Percentiles rank a stretch among this genome's conserved stretches.
Conservation (phyloP, 2,888 invertebrate genomes). For the Stomorhina lunata region DNA sequence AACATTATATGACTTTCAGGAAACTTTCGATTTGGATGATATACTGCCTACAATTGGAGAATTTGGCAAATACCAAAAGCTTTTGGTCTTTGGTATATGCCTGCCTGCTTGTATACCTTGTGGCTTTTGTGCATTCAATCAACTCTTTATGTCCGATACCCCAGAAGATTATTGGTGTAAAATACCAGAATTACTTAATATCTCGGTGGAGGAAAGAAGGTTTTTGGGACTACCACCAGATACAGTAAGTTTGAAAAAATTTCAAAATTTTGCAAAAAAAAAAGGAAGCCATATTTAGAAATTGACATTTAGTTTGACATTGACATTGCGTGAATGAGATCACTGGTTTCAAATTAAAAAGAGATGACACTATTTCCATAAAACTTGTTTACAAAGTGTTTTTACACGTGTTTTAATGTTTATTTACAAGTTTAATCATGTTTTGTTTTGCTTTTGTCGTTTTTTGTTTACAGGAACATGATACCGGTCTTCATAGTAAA, state of each 20-base stretch:
- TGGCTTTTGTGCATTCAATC: conserved; percentile 95
- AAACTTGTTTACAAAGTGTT: conserved; percentile 33
- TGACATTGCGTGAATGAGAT: conserved; percentile 56
- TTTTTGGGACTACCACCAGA: conserved; percentile 84
- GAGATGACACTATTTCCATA: neutral
- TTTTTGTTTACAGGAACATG: conserved; percentile 71
- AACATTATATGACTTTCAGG: conserved; percentile 68
- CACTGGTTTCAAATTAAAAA: neutral
- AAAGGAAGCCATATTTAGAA: conserved; percentile 65
- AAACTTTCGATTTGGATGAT: conserved; percentile 89
- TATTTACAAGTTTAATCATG: too few relatives aligned
- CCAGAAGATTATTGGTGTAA: conserved; percentile 93
- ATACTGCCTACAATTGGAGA: conserved; percentile 92
- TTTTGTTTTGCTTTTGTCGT: conserved; percentile 9
- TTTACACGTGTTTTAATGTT: too few relatives aligned
- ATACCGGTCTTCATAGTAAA: conserved; percentile 83
- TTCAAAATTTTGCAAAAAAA: neutral
- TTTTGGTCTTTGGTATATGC: conserved; percentile 91
- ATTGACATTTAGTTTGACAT: conserved; percentile 48
- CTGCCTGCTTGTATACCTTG: conserved; percentile 94
- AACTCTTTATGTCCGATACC: conserved; percentile 94
- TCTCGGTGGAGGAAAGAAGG: conserved; percentile 83
- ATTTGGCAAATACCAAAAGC: conserved; percentile 93
- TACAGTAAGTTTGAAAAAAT: conserved; percentile 78
- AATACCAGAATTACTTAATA: conserved; percentile 84